A percentile compares a stretch with the other conserved stretches of the same genome.
Evolutionary conservation across 2,113 vertebrate species (phyloP).

Genomic region (Ptilorrhoa leucosticta): DNA sequence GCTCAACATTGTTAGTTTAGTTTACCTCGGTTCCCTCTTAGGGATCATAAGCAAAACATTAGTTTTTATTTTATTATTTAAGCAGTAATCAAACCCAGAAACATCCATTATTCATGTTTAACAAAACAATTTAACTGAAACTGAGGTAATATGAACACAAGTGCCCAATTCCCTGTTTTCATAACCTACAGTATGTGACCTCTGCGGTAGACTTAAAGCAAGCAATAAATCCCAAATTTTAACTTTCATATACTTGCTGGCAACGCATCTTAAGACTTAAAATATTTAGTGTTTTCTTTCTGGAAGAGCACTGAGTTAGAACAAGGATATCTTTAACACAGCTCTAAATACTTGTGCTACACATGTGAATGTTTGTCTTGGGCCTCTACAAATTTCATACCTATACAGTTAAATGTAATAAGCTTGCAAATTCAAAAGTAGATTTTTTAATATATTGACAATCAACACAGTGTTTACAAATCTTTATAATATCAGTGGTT

Average conservation of each 20-base stretch:
- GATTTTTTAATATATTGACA: background rate
- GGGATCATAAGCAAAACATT: background rate
- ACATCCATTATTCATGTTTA: background rate
- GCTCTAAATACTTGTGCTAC: background rate
- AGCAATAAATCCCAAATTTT: constrained; percentile 6
- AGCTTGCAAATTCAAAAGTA: background rate
- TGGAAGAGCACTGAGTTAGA: background rate
- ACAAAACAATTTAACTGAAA: background rate
- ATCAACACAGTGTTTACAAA: background rate
- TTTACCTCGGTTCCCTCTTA: background rate
- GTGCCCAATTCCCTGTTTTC: constrained; percentile 7
- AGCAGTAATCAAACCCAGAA: constrained; percentile 9
- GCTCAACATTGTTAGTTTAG: background rate
- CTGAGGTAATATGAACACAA: background rate
- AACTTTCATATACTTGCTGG: constrained; percentile 1
- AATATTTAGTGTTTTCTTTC: background rate
- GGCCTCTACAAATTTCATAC: background rate
- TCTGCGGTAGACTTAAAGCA: background rate
- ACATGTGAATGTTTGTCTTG: background rate
- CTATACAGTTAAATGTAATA: background rate
- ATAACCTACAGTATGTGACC: background rate
- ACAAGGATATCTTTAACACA: background rate
- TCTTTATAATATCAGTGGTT: background rate
- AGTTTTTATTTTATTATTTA: background rate
- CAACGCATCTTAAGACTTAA: background rate